A percentile compares a stretch with the other conserved stretches of the same genome.
Evolutionary conservation across 2,888 invertebrate genomes (phyloP).

Genomic region (Disparrhopalites patrizii): DNA sequence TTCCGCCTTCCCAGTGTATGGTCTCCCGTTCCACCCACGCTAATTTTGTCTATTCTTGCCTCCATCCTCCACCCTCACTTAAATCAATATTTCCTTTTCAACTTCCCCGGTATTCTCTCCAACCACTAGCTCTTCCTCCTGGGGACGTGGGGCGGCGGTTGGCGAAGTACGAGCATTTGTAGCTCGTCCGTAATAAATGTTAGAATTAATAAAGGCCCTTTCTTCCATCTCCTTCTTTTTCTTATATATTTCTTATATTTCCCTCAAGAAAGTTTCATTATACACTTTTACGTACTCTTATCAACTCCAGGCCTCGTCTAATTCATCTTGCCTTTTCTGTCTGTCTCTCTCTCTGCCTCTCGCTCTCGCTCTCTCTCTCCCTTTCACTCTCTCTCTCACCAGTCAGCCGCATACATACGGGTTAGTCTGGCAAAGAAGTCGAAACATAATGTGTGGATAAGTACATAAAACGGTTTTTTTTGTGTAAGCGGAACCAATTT

Average conservation of each 20-base stretch:
- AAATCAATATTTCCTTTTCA: constrained; percentile 30
- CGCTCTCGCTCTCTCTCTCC: background rate
- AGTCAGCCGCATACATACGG: too few relatives aligned
- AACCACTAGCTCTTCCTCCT: background rate
- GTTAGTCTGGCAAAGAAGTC: too few relatives aligned
- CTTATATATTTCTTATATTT: too few relatives aligned
- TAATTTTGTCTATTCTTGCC: constrained; percentile 14
- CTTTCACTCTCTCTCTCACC: background rate
- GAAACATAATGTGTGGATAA: too few relatives aligned
- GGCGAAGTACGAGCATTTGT: background rate
- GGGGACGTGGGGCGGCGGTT: background rate
- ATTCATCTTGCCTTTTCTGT: background rate
- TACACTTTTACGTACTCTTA: too few relatives aligned
- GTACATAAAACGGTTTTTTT: too few relatives aligned
- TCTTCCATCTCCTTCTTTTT: too few relatives aligned
- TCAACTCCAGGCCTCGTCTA: too few relatives aligned
- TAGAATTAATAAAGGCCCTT: background rate
- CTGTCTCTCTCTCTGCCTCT: background rate
- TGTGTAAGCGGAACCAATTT: too few relatives aligned
- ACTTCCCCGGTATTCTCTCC: constrained; percentile 17
- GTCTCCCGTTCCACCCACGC: constrained; percentile 12
- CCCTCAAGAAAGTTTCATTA: too few relatives aligned
- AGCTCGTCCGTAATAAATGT: background rate
- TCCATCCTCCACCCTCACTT: constrained; percentile 30
- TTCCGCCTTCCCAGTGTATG: too few relatives aligned